Conservation (phyloP, 2,113 vertebrate species). For the Dermatemys mawii region DNA sequence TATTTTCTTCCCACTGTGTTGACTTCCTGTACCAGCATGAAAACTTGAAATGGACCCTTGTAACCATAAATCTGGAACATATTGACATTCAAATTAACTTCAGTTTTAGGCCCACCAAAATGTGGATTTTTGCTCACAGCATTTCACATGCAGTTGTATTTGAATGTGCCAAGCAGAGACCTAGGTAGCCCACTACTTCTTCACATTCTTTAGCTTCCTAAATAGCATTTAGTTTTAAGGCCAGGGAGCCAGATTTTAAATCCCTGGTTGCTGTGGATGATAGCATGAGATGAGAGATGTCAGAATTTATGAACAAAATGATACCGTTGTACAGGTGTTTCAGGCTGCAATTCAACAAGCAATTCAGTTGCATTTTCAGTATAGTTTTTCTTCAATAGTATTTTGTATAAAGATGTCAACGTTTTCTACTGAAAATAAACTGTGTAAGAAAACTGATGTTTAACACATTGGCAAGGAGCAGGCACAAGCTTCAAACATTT, state of each 20-base stretch:
- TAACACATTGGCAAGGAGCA: background rate
- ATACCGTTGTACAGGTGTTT: fast-evolving
- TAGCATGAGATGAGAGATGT: background rate
- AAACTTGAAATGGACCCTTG: background rate
- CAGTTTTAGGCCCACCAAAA: background rate
- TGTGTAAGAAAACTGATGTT: background rate
- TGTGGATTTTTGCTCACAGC: background rate
- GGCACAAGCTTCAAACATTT: background rate
- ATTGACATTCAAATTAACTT: background rate
- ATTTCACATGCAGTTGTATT: background rate
- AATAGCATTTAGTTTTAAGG: background rate
- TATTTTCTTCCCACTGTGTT: background rate
- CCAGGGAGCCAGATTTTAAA: background rate
- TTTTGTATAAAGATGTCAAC: background rate
- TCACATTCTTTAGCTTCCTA: background rate
- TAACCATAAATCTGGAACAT: background rate
- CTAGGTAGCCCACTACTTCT: background rate
- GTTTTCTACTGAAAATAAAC: background rate
- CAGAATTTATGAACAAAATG: background rate
- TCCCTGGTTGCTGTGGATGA: background rate
- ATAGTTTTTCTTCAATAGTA: background rate
- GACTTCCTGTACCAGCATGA: background rate
- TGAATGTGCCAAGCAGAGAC: background rate
- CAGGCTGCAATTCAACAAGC: background rate
- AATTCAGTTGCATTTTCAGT: background rate